phyloP scores from a whole-genome alignment of 2,797 vertebrate genomes.

The Poecilia velifera region DNA sequence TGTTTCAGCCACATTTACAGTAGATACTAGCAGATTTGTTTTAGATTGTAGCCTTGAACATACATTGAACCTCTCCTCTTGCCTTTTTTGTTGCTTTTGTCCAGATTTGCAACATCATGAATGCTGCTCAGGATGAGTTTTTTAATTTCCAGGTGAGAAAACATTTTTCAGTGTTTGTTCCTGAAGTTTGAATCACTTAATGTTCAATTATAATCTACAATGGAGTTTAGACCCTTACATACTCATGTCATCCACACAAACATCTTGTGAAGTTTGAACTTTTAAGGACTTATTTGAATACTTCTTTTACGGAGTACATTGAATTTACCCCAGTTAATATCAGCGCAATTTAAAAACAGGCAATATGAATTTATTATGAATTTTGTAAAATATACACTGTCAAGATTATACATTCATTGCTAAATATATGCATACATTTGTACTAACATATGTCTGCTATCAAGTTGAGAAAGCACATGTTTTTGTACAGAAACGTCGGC shows the following conservation, averaged over 20 bases:
- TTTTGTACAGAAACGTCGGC: background rate
- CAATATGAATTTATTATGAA: background rate
- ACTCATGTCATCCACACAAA: background rate
- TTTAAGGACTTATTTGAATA: background rate
- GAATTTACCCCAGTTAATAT: background rate
- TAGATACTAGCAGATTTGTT: background rate
- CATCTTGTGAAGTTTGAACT: background rate
- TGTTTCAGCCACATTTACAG: background rate
- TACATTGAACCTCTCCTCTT: background rate
- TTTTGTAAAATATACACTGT: background rate
- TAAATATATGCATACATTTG: background rate
- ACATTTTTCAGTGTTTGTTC: background rate
- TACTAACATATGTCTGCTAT: background rate
- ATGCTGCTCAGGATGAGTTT: slow-evolving; percentile 83
- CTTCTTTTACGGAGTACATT: background rate
- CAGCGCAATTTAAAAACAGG: background rate
- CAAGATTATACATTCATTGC: background rate
- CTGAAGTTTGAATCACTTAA: background rate
- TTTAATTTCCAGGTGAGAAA: slow-evolving; percentile 87
- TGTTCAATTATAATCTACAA: background rate
- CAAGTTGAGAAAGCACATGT: background rate
- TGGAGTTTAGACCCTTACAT: background rate
- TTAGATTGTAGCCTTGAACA: background rate
- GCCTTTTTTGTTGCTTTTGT: background rate
- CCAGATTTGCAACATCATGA: slow-evolving; percentile 95